Conservation (phyloP, 1,140 invertebrate genomes). For the Ctenoplectra terminalis region DNA sequence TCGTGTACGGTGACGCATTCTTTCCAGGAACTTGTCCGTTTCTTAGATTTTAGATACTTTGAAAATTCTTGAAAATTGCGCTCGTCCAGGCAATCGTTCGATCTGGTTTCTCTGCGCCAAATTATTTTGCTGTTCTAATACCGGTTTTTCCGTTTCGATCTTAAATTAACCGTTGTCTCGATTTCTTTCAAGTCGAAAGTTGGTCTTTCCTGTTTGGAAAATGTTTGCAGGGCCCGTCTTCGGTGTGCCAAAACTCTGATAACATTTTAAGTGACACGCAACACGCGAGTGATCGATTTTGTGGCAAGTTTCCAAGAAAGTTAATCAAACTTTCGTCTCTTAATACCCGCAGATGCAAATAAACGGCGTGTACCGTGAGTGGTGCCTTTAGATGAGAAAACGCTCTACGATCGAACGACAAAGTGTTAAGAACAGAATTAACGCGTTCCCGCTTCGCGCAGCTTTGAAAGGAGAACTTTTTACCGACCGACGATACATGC, state of each 20-base stretch:
- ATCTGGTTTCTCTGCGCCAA: too few species aligned
- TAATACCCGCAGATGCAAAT: constrained; percentile 1
- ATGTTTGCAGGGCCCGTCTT: neutral
- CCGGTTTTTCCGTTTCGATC: neutral
- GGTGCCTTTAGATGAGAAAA: neutral
- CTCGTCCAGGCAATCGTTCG: too few species aligned
- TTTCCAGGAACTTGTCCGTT: too few species aligned
- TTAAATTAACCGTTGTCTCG: neutral
- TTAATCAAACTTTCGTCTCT: constrained; percentile 37
- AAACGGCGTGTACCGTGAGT: neutral
- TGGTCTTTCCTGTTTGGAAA: neutral
- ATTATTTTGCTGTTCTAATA: too few species aligned
- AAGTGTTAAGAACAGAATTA: neutral
- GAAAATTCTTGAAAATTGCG: too few species aligned
- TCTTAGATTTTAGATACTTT: too few species aligned
- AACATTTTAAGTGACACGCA: constrained; percentile 15
- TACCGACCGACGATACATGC: neutral
- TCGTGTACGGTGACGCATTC: neutral
- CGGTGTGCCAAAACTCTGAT: neutral
- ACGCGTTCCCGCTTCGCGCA: neutral
- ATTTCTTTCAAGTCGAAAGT: neutral
- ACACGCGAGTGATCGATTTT: constrained; percentile 24
- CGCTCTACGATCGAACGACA: neutral
- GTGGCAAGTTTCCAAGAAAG: constrained; percentile 24
- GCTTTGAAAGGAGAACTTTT: neutral